phyloP scores from a whole-genome alignment of 2,888 invertebrate genomes.

The Liposcelis brunnea region DNA sequence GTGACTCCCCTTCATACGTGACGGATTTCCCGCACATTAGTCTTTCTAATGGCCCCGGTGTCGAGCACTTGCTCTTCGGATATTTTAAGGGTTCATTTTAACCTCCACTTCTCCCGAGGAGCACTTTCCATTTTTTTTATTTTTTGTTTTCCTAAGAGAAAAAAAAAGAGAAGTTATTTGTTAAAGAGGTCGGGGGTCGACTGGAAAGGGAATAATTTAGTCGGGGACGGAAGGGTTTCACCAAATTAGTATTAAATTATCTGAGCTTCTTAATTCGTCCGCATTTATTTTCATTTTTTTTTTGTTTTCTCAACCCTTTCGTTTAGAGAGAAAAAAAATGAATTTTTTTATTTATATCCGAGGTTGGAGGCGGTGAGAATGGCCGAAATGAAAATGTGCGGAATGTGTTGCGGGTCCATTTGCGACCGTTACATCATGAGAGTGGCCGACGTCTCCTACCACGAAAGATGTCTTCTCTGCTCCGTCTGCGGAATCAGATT shows the following conservation, averaged over 20 bases:
- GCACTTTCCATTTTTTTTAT: no score
- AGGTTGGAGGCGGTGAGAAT: constrained; percentile 7
- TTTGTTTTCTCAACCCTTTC: background rate
- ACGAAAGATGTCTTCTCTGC: constrained; percentile 61
- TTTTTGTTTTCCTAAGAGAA: background rate
- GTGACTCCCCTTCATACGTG: background rate
- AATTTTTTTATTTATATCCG: constrained; percentile 3
- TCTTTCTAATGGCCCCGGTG: constrained; percentile 3
- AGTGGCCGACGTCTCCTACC: constrained; percentile 55
- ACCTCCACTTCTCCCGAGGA: no score
- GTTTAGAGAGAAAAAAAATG: background rate
- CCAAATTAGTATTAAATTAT: constrained; percentile 2
- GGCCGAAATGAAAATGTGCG: constrained; percentile 31
- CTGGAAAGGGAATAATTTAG: background rate
- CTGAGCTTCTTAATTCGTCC: background rate
- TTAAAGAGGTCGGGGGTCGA: no score
- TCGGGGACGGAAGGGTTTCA: background rate
- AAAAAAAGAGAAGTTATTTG: background rate
- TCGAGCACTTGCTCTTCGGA: background rate
- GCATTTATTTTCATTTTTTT: background rate
- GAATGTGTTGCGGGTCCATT: constrained; percentile 51
- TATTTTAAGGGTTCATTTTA: background rate
- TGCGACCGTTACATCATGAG: constrained; percentile 58
- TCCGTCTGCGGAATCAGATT: constrained; percentile 51
- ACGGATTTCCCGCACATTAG: background rate